phyloP scores from a whole-genome alignment of 2,113 vertebrate species.

The Danionella cerebrum region DNA sequence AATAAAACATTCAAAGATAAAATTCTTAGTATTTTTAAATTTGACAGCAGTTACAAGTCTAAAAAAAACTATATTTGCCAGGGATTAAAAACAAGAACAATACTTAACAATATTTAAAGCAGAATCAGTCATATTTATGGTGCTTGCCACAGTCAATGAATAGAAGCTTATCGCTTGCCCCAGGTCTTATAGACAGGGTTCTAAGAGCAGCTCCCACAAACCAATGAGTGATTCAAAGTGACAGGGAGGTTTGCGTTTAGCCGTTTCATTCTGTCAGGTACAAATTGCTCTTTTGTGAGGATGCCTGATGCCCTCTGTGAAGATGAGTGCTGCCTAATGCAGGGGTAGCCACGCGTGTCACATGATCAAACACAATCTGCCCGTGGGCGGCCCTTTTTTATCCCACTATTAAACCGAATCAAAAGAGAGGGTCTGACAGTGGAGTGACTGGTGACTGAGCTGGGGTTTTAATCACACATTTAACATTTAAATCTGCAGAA shows the following conservation, averaged over 20 bases:
- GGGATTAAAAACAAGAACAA: too few species aligned
- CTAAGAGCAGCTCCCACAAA: background rate
- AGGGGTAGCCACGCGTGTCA: background rate
- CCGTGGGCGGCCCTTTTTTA: background rate
- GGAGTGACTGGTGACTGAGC: too few species aligned
- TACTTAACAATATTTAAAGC: too few species aligned
- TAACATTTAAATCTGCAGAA: too few species aligned
- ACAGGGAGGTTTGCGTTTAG: background rate
- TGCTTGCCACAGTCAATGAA: background rate
- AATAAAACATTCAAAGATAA: too few species aligned
- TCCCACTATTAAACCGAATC: background rate
- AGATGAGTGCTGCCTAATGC: background rate
- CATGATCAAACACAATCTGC: slow-evolving; percentile 13
- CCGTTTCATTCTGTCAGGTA: background rate
- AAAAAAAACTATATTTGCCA: too few species aligned
- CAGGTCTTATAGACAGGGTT: background rate
- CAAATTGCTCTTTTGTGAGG: slow-evolving; percentile 9
- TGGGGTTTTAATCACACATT: too few species aligned
- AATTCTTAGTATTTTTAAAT: too few species aligned
- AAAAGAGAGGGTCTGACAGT: too few species aligned
- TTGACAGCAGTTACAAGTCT: too few species aligned
- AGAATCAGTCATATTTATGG: too few species aligned
- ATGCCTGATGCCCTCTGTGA: background rate
- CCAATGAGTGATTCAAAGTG: background rate
- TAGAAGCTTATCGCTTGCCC: too few species aligned